Evolutionary conservation across 2,797 vertebrate species (phyloP).

Genomic region (Micropoecilia bifurca): DNA sequence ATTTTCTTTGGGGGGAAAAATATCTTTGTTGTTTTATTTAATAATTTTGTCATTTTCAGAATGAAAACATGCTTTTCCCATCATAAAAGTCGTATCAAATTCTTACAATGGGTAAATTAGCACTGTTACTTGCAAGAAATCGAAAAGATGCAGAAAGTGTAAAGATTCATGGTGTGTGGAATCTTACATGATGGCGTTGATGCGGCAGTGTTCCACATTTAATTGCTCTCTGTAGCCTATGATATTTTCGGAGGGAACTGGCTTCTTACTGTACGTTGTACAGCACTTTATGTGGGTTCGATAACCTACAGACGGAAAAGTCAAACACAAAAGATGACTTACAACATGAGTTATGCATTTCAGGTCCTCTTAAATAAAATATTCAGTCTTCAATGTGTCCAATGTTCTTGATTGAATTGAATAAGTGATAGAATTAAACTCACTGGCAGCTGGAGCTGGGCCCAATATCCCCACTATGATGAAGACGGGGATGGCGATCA

Average conservation of each 20-base stretch:
- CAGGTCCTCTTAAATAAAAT: too few species aligned
- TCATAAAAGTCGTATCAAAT: neutral
- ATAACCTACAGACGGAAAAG: constrained; percentile 31
- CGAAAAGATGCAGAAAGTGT: neutral
- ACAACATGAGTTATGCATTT: neutral
- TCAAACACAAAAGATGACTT: constrained; percentile 18
- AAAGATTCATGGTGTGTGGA: neutral
- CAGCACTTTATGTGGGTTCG: constrained; percentile 64
- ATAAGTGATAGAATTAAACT: constrained; percentile 46
- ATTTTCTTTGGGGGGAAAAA: neutral
- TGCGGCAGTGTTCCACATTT: constrained; percentile 65
- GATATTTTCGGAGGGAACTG: constrained; percentile 51
- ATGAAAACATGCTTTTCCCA: neutral
- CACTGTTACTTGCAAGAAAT: neutral
- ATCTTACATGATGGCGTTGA: constrained; percentile 82
- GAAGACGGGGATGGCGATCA: constrained; percentile 47
- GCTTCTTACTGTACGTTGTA: constrained; percentile 58
- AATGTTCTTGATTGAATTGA: neutral
- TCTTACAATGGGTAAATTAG: neutral
- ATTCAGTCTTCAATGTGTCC: too few species aligned
- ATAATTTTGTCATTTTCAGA: neutral
- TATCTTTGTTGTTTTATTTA: neutral
- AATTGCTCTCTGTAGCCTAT: constrained; percentile 70
- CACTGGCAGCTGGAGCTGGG: constrained; percentile 59
- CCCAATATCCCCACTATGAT: constrained; percentile 46